Evolutionary conservation across 2,888 invertebrate genomes (phyloP), one percentile per base, ranked within the genome.

Genomic region (Athrips mouffetella): DNA sequence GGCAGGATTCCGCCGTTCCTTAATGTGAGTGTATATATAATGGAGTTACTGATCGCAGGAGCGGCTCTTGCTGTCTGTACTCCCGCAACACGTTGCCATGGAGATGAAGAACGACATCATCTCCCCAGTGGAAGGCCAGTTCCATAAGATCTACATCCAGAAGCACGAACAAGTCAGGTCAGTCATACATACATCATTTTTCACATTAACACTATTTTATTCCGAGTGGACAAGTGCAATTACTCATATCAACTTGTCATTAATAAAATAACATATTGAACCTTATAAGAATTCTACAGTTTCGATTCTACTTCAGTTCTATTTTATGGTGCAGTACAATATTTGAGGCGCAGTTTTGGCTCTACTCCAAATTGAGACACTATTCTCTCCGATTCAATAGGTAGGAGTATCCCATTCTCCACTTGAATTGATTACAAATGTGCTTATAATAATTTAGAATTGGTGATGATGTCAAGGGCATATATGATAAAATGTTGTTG

Each of bases 61-160:
- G 84, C 90, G 96, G 59, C 88, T 97, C 62, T 87, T 97, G 67
- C 86, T 96, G 58, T 96, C 96, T 33, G 96, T 97, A 58, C 89
- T 97, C 68, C 97, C 97, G 6, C 95, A 96, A 78, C 96, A 97
- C 83, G 91, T 91, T 62, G 97, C 97, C 59, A 94, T 96, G 94
- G 96, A 97, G 84, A 97, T 97, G 96, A 97, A 96, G 87, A 94
- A 94, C 76, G 96, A 97, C 82, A 95, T 97, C 61, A 93, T 96
- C 67, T 94, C 95, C 45, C 96, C 96, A 2, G 94, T 95, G 55
- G 95, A 96, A 75, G 95, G 96, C 54, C 96, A 96, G 83, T 97
- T 97, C 83, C 96, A 97, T 82, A 96, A 96, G 88, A 97, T 97
- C 80, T 97, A 97, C 88, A 96, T 97, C 67, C 96, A 97, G 79